phyloP scores from a whole-genome alignment of 2,888 invertebrate genomes.

The Ennomos fuscantarius region DNA sequence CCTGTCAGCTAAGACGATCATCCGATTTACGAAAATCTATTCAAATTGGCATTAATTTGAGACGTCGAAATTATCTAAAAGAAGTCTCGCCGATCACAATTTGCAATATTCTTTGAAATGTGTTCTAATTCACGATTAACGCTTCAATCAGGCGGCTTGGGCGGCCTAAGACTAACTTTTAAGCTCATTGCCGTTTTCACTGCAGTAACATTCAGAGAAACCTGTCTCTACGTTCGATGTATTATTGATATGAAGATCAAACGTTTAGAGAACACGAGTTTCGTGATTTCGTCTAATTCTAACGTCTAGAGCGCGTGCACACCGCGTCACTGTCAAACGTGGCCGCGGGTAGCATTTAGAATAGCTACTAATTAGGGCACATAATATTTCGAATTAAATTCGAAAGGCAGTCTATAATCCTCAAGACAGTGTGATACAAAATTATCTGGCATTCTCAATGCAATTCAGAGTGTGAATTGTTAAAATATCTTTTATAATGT shows the following conservation, averaged over 20 bases:
- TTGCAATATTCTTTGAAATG: slow-evolving; percentile 46
- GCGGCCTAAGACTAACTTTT: neutral
- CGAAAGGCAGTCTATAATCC: slow-evolving; percentile 1
- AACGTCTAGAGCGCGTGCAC: slow-evolving; percentile 65
- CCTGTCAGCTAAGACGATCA: slow-evolving; percentile 52
- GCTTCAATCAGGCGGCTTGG: neutral
- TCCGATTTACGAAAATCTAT: slow-evolving; percentile 54
- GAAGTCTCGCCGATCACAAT: slow-evolving; percentile 56
- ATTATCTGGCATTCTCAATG: too few relatives aligned
- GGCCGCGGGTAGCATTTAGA: slow-evolving; percentile 54
- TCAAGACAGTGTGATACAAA: too few relatives aligned
- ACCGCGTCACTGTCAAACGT: slow-evolving; percentile 69
- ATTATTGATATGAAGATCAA: slow-evolving; percentile 3
- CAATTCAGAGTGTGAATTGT: too few relatives aligned
- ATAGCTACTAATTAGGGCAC: slow-evolving; percentile 30
- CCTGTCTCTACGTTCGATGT: slow-evolving; percentile 38
- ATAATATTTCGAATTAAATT: slow-evolving; percentile 11
- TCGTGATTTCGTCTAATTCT: slow-evolving; percentile 61
- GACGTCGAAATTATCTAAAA: slow-evolving; percentile 53
- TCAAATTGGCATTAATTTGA: slow-evolving; percentile 59
- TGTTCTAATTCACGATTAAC: slow-evolving; percentile 28
- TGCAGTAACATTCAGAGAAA: neutral
- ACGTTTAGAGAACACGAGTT: slow-evolving; percentile 30
- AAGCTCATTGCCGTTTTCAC: slow-evolving; percentile 32
- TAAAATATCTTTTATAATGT: too few relatives aligned